phyloP scores from a whole-genome alignment of 2,113 vertebrate species.

The Prionailurus viverrinus region DNA sequence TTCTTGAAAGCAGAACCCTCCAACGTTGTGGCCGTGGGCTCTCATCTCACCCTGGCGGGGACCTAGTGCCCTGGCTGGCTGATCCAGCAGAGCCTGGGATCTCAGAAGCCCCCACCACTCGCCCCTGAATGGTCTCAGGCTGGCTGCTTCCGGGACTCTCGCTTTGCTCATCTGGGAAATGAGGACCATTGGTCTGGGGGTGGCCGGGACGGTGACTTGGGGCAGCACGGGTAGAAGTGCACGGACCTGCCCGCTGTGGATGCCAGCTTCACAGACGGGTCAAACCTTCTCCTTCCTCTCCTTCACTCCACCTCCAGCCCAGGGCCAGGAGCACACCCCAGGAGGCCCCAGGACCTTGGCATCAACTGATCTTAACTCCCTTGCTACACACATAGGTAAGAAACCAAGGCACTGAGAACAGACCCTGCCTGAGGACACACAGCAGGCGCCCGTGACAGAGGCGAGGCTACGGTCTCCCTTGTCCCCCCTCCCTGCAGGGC shows the following conservation, averaged over 20 bases:
- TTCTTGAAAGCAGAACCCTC: not conserved
- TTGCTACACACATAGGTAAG: not conserved
- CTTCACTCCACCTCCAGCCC: not conserved
- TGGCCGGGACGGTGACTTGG: not conserved
- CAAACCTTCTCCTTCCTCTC: not conserved
- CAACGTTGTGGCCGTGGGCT: not conserved
- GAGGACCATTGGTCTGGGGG: not conserved
- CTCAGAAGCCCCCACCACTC: not conserved
- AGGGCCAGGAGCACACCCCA: not conserved
- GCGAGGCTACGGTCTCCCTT: not conserved
- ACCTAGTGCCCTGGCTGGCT: not conserved
- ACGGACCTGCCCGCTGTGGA: rapidly evolving
- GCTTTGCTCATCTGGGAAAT: not conserved
- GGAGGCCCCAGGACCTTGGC: not conserved
- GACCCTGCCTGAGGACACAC: too few species aligned
- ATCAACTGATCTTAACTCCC: not conserved
- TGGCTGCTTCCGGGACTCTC: not conserved
- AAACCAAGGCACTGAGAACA: not conserved
- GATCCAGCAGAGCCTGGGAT: not conserved
- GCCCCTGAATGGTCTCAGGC: not conserved
- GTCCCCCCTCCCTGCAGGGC: not conserved
- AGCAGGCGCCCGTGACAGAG: not conserved
- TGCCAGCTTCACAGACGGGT: not conserved
- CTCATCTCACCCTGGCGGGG: not conserved
- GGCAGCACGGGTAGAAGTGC: not conserved